Base-by-base conservation (phyloP, 2,888 invertebrate species). In the Melanargia galathea region DNA sequence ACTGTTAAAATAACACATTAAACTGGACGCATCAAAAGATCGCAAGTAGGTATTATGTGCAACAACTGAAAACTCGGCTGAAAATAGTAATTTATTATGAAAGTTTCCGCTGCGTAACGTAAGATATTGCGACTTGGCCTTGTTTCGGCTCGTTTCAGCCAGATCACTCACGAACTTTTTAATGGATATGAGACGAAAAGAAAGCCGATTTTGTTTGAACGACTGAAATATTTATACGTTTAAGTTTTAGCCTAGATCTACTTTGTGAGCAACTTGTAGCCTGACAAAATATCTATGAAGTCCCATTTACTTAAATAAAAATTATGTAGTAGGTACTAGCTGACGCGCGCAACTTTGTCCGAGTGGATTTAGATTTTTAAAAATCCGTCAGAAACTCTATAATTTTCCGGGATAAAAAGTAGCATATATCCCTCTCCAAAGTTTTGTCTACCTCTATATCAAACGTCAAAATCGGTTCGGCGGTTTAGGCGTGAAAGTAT, bases 81-180 rank as follows among this genome's bases (percentile, higher is more conserved):
- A 48, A 48, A 58, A 58, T 58, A 58, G 35, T 58, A 48, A 58
- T 48, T 58, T 35, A 58, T 48, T 22, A 48, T 35, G 22, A 35
- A 58, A 58, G 58, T 58, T 58, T 7, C 2, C 35, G 57, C 46
- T 26, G 35, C 46, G 58, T 48, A 58, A 46, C 16, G 58, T 58
- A 45, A 58, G 58, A 48, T 35, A 58, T 58, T 35, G 58, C 22
- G 58, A 48, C 33, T 33, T 22, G 46, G 8, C n/a, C 43, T 43
- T 20, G 35, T 20, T 30, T 26, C 55, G 4, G 24, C 18, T 10
- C 30, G 56, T n/a, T 16, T 22, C 26, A 43, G 13, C 16, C n/a
- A 8, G 26, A 40, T 40, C 16, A 22, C 46, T 35, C 35, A 18
- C 26, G n/a, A 58, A 58, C 46, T 58, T 58, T 43, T 33, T 46